Conservation (phyloP, 1,140 invertebrate genomes). For the Plodia interpunctella region DNA sequence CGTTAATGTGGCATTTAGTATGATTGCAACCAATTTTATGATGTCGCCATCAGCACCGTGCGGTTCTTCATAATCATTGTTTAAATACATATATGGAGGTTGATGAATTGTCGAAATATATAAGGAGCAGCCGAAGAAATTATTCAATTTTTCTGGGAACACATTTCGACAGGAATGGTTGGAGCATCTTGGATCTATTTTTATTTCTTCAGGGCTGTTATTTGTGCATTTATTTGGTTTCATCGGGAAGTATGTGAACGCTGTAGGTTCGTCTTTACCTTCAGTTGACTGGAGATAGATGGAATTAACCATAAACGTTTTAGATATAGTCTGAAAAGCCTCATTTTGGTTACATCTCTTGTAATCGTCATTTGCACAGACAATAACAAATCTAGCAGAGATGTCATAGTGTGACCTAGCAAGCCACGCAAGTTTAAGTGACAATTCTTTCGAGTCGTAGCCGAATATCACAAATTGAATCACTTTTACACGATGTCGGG, state of each 20-base stretch:
- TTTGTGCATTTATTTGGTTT: constrained; percentile 37
- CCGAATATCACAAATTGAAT: constrained; percentile 48
- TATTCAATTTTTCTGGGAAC: constrained; percentile 36
- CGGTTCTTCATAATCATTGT: constrained; percentile 27
- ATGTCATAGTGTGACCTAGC: constrained; percentile 34
- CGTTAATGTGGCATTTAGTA: constrained; percentile 41
- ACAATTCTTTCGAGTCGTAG: constrained; percentile 34
- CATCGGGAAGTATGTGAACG: constrained; percentile 38
- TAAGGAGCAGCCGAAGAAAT: constrained; percentile 42
- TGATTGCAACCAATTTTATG: constrained; percentile 31
- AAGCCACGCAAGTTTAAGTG: constrained; percentile 35
- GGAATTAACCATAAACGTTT: constrained; percentile 33
- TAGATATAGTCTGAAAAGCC: constrained; percentile 33
- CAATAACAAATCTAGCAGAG: constrained; percentile 41
- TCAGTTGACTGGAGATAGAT: constrained; percentile 34
- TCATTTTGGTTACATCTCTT: constrained; percentile 36
- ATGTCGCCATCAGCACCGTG: constrained; percentile 44
- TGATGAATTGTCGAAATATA: constrained; percentile 49
- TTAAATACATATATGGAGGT: constrained; percentile 48
- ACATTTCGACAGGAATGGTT: constrained; percentile 1
- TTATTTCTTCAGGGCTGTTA: constrained; percentile 23
- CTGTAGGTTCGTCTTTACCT: constrained; percentile 14
- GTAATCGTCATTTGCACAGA: constrained; percentile 30
- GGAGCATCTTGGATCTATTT: constrained; percentile 5
- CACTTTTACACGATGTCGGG: constrained; percentile 17